A percentile compares a stretch with the other conserved stretches of the same genome.
These are phyloP conservation scores for Chaetops frenatus DNA, from an alignment of 2,113 vertebrate species.

Conservation along the genomic window DNA sequence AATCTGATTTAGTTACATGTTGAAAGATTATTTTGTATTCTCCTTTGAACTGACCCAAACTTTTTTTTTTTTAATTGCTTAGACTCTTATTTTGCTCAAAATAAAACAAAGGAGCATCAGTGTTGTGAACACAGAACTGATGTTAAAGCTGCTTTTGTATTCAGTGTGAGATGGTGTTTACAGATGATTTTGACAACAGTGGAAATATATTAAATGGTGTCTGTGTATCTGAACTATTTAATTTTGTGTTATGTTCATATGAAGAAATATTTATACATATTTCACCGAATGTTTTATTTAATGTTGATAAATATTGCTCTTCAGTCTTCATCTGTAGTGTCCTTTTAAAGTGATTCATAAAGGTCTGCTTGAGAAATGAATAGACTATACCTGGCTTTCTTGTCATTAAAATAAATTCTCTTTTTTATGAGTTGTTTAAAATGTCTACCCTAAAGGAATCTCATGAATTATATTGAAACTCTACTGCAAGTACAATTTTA, in stretches of 20 bases:
- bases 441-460: not conserved
- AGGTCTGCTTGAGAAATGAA: conserved; percentile 60
- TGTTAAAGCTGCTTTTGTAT: conserved; percentile 84
- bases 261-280: conserved; percentile 80
- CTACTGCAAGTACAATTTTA: not conserved
- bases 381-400: not conserved
- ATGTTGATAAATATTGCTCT: conserved; percentile 73
- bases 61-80: conserved; percentile 5
- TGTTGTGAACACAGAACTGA: conserved; percentile 68
- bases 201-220: conserved; percentile 81
- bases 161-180: conserved; percentile 89
- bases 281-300: conserved; percentile 84
- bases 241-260: conserved; percentile 83
- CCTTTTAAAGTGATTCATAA: conserved; percentile 63
- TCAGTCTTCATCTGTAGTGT: conserved; percentile 63
- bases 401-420: conserved; percentile 24
- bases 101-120: conserved; percentile 60
- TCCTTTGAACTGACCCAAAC: conserved; percentile 57
- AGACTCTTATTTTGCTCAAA: conserved; percentile 45
- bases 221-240: conserved; percentile 83
- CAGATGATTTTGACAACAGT: conserved; percentile 83
- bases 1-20: conserved; percentile 44
- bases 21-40: conserved; percentile 53
- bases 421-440: conserved; percentile 12
- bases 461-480: not conserved